A percentile compares a stretch with the other conserved stretches of the same genome.
Evolutionary conservation across 2,888 invertebrate species (phyloP).

Genomic region (Lycia hirtaria): DNA sequence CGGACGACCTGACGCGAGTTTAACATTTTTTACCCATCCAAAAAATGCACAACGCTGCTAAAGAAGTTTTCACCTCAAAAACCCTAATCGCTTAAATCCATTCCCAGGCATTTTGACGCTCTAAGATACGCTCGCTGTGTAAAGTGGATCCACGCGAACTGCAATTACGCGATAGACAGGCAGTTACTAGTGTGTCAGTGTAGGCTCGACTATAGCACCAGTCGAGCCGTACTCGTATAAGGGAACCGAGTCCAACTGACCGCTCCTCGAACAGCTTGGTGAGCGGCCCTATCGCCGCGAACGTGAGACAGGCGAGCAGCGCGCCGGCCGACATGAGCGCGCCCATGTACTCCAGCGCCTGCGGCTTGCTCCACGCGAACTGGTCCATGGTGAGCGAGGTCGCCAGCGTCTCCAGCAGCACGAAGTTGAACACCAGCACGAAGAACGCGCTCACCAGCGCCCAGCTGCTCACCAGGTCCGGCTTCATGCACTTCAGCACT

Average conservation of each 20-base stretch:
- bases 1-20: too few species aligned
- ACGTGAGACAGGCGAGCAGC: slow-evolving; percentile 90
- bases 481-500: slow-evolving; percentile 88
- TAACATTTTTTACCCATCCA: too few species aligned
- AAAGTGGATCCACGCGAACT: too few species aligned
- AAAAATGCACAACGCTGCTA: too few species aligned
- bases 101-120: too few species aligned
- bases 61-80: too few species aligned
- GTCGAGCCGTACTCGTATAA: too few species aligned
- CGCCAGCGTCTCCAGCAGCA: slow-evolving; percentile 93
- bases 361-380: slow-evolving; percentile 92
- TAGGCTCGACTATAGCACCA: too few species aligned
- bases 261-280: slow-evolving; percentile 90
- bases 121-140: too few species aligned
- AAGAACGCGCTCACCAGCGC: slow-evolving; percentile 92
- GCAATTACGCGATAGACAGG: too few species aligned
- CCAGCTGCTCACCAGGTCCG: slow-evolving; percentile 91
- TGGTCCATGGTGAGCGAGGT: slow-evolving; percentile 95
- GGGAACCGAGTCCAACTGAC: slow-evolving; percentile 51
- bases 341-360: slow-evolving; percentile 93
- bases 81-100: too few species aligned
- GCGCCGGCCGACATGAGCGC: slow-evolving; percentile 93
- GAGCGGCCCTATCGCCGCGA: slow-evolving; percentile 89
- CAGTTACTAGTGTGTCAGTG: too few species aligned
- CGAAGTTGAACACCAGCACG: slow-evolving; percentile 94